phyloP scores from a whole-genome alignment of 2,113 vertebrate species.

The Brienomyrus brachyistius region DNA sequence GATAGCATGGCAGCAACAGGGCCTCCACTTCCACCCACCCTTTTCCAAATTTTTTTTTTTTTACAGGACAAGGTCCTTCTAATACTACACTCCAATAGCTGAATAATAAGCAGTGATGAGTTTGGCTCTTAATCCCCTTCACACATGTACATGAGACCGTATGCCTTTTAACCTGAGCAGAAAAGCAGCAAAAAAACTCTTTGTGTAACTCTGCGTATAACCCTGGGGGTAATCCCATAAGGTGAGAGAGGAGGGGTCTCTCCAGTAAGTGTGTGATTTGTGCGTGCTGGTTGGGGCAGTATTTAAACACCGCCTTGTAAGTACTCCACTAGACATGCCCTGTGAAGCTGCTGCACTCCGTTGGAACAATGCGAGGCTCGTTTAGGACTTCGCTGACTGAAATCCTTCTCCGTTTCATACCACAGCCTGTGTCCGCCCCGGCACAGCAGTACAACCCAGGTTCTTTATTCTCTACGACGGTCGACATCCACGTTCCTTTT shows the following conservation, averaged over 20 bases:
- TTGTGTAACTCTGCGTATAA: neutral
- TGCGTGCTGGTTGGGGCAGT: neutral
- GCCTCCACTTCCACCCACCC: neutral
- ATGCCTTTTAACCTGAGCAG: neutral
- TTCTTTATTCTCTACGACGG: no score
- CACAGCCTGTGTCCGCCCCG: neutral
- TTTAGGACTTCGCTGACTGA: neutral
- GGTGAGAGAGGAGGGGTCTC: neutral
- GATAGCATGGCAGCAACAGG: neutral
- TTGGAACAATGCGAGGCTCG: neutral
- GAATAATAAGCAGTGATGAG: slow-evolving; percentile 31
- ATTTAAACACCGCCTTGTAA: neutral
- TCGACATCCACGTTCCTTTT: no score
- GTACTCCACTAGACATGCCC: neutral
- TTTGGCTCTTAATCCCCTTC: slow-evolving; percentile 29
- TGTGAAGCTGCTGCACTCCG: neutral
- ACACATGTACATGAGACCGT: slow-evolving; percentile 24
- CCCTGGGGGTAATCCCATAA: neutral
- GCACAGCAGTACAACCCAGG: no score
- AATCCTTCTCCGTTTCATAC: neutral
- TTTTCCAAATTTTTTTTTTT: slow-evolving; percentile 24
- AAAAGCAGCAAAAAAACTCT: neutral
- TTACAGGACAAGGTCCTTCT: slow-evolving; percentile 24
- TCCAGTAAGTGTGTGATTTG: neutral
- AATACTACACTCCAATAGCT: slow-evolving; percentile 28